Evolutionary conservation across 1,140 invertebrate genomes (phyloP).

Genomic region (Drosophila quadrilineata): DNA sequence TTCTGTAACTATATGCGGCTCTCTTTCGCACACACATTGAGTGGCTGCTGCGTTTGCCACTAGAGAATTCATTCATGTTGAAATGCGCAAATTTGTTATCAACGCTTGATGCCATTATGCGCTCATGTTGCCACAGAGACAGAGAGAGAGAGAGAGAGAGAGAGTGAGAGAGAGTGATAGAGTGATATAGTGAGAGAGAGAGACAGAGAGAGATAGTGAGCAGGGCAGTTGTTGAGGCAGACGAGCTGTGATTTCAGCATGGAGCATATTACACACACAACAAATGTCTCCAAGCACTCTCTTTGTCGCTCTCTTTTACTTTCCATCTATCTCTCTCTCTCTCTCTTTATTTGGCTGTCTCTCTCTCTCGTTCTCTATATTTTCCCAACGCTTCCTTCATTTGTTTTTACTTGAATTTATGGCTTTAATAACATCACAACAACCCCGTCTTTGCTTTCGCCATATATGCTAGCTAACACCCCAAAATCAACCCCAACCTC

Average conservation of each 20-base stretch:
- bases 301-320: too few relatives aligned
- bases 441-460: too few relatives aligned
- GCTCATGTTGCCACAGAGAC: slow-evolving; percentile 54
- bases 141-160: too few relatives aligned
- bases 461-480: too few relatives aligned
- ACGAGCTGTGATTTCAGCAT: slow-evolving; percentile 43
- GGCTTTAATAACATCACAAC: slow-evolving; percentile 59
- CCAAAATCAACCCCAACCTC: slow-evolving; percentile 6
- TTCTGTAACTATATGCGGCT: slow-evolving; percentile 7
- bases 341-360: neutral
- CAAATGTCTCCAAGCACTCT: neutral
- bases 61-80: slow-evolving; percentile 80
- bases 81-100: slow-evolving; percentile 80
- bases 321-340: neutral
- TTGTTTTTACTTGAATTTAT: slow-evolving; percentile 62
- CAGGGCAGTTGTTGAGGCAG: too few relatives aligned
- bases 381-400: slow-evolving; percentile 56
- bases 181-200: too few relatives aligned
- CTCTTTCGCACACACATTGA: too few relatives aligned
- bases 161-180: too few relatives aligned
- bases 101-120: slow-evolving; percentile 80
- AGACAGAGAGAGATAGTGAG: too few relatives aligned
- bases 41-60: slow-evolving; percentile 38
- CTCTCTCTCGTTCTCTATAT: slow-evolving; percentile 17
- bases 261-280: slow-evolving; percentile 39